Base-by-base conservation (phyloP, 2,113 vertebrate genomes). In the Jaculus jaculus region DNA sequence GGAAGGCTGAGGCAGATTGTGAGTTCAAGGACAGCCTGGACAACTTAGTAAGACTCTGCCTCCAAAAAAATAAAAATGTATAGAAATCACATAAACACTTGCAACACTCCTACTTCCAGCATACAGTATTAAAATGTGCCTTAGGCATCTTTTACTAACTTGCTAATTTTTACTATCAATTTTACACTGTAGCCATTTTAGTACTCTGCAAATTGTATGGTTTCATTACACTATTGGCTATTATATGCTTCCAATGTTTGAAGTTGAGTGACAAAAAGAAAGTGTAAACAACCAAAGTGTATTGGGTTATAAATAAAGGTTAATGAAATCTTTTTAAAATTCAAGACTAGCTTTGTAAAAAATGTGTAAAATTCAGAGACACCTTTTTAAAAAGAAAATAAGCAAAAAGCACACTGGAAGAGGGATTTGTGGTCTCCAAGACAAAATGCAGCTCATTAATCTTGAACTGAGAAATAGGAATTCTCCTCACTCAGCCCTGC, bases 151-250 rank as follows among this genome's bases (percentile, higher is more conserved):
- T 54, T 12, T 54, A 54, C 54, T 54, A 54, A 54, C 13, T 54
- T 54, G 15, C 26, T 87, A 81, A 61, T 86, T 94, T 91, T 96
- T 91, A 68, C 75, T 37, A 71, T 66, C 90, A 15, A n/a, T 83
- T 95, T 93, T 73, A 80, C 79, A 75, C 16, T 94, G 54, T 87
- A 89, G 10, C 47, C 47, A 71, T 83, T 93, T 81, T 68, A 90
- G 30, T 86, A 80, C 26, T 30, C 54, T 87, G 0, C 78, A 90
- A 90, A 80, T 83, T n/a, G 7, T 86, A 23, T 71, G 28, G 10
- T 28, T 94, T 93, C 71, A 74, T 92, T 94, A 89, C 79, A 89
- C 75, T 90, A 34, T 74, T 84, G 16, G 15, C 84, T 87, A 75
- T 82, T n/a, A 32, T 69, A 32, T 81, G 74, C 13, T 77, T 51